Percentiles rank a stretch among this genome's conserved stretches.
phyloP scores from a whole-genome alignment of 2,113 vertebrate species.

The Indri indri region DNA sequence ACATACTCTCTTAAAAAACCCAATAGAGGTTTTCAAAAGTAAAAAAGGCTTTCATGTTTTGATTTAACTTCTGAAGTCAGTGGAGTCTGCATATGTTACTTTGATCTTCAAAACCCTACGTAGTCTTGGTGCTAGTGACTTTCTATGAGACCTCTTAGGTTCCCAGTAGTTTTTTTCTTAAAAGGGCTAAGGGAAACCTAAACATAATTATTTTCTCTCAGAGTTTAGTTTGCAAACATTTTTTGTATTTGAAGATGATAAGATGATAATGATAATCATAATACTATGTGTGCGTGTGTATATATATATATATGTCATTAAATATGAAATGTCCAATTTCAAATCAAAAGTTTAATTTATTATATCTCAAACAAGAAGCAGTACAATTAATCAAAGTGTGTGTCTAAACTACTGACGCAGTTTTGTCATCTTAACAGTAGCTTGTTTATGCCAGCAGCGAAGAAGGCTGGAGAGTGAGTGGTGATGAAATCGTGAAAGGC shows the following conservation, averaged over 20 bases:
- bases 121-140: neutral
- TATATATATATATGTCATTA: neutral
- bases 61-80: conserved; percentile 25
- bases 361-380: too few relatives aligned
- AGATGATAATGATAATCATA: neutral
- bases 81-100: neutral
- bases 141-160: neutral
- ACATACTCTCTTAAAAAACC: conserved; percentile 39
- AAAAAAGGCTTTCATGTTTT: conserved; percentile 41
- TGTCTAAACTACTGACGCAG: too few relatives aligned
- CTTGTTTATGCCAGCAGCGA: too few relatives aligned
- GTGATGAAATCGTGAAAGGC: too few relatives aligned
- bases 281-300: neutral
- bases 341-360: too few relatives aligned
- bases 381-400: too few relatives aligned
- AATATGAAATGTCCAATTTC: too few relatives aligned
- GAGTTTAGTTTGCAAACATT: neutral
- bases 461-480: too few relatives aligned
- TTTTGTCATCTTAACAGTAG: too few relatives aligned
- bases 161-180: neutral
- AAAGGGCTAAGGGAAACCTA: neutral
- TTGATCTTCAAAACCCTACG: conserved; percentile 53
- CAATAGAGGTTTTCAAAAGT: conserved; percentile 23
- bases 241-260: neutral
- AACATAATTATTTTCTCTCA: neutral